phyloP scores from a whole-genome alignment of 2,113 vertebrate species.

The Thermophis baileyi region DNA sequence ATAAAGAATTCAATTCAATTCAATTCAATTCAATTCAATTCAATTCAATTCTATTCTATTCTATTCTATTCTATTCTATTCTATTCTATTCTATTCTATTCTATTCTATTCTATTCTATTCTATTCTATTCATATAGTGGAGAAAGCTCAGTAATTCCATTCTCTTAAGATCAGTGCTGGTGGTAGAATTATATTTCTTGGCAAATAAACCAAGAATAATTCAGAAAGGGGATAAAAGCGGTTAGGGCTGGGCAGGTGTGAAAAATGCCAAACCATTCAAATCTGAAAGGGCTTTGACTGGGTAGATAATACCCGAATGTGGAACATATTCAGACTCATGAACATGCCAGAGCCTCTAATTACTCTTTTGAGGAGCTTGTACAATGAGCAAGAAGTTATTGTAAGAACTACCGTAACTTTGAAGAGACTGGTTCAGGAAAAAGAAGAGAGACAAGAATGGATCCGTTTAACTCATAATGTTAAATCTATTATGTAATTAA shows the following conservation, averaged over 20 bases:
- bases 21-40: too few relatives aligned
- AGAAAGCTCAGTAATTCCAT: neutral
- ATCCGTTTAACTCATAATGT: neutral
- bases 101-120: too few relatives aligned
- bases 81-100: too few relatives aligned
- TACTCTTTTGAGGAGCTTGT: neutral
- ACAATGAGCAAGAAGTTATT: neutral
- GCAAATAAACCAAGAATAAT: neutral
- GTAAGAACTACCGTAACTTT: neutral
- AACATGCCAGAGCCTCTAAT: neutral
- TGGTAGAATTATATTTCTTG: neutral
- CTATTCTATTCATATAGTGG: neutral
- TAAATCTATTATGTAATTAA: neutral
- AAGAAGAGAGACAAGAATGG: neutral
- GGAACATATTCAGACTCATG: neutral
- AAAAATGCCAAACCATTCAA: neutral
- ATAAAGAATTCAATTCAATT: too few relatives aligned
- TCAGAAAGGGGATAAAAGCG: neutral
- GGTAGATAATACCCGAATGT: neutral
- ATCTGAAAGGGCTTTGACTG: neutral
- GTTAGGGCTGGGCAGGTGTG: neutral
- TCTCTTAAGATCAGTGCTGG: neutral
- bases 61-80: too few relatives aligned
- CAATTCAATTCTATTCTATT: too few relatives aligned
- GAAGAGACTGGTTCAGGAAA: neutral